These are phyloP conservation scores for Osmerus mordax DNA, from an alignment of 2,113 vertebrate genomes.

Conservation along the genomic window DNA sequence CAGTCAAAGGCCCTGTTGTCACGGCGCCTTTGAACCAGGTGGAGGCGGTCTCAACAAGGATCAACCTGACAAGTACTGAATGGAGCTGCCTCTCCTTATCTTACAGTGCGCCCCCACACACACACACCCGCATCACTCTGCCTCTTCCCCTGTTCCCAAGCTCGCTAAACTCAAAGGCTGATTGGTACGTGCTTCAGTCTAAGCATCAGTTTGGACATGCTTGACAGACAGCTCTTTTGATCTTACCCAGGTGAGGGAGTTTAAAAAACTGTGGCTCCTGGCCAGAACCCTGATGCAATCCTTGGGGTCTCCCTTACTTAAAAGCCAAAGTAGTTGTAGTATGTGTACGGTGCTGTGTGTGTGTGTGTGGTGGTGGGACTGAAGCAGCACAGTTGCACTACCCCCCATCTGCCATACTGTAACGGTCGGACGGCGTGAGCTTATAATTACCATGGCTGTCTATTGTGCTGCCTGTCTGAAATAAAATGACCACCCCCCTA, in stretches of 20 bases:
- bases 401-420: neutral
- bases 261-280: neutral
- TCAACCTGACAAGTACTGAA: too few relatives aligned
- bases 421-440: neutral
- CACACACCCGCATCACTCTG: neutral
- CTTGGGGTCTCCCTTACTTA: too few relatives aligned
- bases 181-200: neutral
- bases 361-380: too few relatives aligned
- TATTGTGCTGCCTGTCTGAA: constrained; percentile 21
- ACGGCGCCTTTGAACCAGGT: neutral
- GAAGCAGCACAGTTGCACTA: neutral
- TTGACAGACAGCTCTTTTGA: neutral
- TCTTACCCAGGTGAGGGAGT: constrained; percentile 2
- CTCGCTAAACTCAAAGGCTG: neutral
- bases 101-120: too few relatives aligned
- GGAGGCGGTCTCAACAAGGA: too few relatives aligned
- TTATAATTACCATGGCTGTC: constrained; percentile 45
- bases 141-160: neutral
- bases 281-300: neutral
- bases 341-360: too few relatives aligned
- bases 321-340: too few relatives aligned
- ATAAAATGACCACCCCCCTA: constrained; percentile 12
- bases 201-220: neutral
- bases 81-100: too few relatives aligned
- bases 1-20: neutral